Evolutionary conservation across 2,113 vertebrate genomes (phyloP).

Genomic region (Centropus bengalensis): DNA sequence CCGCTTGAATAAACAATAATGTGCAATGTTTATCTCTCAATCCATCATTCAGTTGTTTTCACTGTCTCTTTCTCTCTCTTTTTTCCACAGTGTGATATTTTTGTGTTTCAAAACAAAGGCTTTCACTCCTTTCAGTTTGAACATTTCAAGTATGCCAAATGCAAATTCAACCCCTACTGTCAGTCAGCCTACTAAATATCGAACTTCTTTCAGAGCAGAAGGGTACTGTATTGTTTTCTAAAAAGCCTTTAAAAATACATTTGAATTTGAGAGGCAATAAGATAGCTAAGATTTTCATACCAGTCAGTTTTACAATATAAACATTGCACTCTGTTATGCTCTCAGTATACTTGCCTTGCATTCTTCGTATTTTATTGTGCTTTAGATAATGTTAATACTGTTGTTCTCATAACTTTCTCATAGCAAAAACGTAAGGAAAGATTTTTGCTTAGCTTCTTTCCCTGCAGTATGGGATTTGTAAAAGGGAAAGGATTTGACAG

Average conservation of each 20-base stretch:
- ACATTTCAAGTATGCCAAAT: not conserved
- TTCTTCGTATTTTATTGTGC: not conserved
- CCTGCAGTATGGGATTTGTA: not conserved
- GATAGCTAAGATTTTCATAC: not conserved
- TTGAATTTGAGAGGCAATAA: not conserved
- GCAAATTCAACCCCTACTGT: not conserved
- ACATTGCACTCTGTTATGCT: not conserved
- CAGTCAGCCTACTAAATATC: not conserved
- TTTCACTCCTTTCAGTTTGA: not conserved
- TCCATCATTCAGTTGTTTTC: not conserved
- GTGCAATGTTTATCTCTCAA: not conserved
- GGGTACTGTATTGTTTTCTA: not conserved
- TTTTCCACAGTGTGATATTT: not conserved
- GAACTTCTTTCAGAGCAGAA: not conserved
- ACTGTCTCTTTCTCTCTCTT: not conserved
- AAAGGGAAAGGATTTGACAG: not conserved
- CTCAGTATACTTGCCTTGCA: not conserved
- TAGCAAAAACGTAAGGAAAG: not conserved
- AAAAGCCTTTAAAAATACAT: not conserved
- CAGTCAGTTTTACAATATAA: not conserved
- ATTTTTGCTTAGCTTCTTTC: not conserved
- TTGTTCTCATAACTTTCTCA: not conserved
- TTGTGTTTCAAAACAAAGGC: conserved; percentile 41
- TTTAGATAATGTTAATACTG: not conserved
- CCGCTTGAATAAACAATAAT: conserved; percentile 33